Evolutionary conservation across 1,140 invertebrate species (phyloP), one percentile per base, ranked within the genome.

Genomic region (Agraylea sexmaculata): DNA sequence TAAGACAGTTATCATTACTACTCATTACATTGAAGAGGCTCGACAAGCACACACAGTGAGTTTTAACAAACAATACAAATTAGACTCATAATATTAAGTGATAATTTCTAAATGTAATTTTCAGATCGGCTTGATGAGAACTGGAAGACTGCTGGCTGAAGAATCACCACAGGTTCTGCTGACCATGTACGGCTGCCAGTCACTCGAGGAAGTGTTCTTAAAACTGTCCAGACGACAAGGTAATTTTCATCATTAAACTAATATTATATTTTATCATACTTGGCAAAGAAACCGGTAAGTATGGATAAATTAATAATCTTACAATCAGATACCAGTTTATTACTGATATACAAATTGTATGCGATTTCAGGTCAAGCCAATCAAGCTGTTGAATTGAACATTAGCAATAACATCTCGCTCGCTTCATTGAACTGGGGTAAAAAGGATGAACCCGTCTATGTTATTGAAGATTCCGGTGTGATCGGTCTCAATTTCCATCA

Each of bases 11-110:
- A 89, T 94, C 47, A 87, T 93, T 48, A 93, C 89, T 2, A 93
- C 89, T 13, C 88, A 93, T 70, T 93, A 92, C 52, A 90, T 92
- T 45, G 87, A 92, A 60, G 89, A 94, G 60, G 89, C 89, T 1
- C 64, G 84, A 49, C 84, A 90, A 66, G 87, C 87, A 23, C 77
- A 88, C 57, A 79, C 78, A 55, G 85, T 89, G 70, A 73, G 68
- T 63, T 25, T 12, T 32, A 15, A 38, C 22, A 43, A 38, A 36
- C 40, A 22, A 38, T 37, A 16, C 7, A 11, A 34, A 21, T 37
- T 30, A 18, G 10, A 42, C 41, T 7, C 6, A 25, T n/a, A 25
- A 25, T 7, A 7, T 6, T 25, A 25, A 7, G 6, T 25, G 23
- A 25, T n/a, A 7, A 25, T 25, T 25, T 25, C n/a, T 25, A 25